A percentile compares a stretch with the other conserved stretches of the same genome.
These are phyloP conservation scores for Sycobia sp. DNA, from an alignment of 1,140 invertebrate species.

Conservation along the genomic window DNA sequence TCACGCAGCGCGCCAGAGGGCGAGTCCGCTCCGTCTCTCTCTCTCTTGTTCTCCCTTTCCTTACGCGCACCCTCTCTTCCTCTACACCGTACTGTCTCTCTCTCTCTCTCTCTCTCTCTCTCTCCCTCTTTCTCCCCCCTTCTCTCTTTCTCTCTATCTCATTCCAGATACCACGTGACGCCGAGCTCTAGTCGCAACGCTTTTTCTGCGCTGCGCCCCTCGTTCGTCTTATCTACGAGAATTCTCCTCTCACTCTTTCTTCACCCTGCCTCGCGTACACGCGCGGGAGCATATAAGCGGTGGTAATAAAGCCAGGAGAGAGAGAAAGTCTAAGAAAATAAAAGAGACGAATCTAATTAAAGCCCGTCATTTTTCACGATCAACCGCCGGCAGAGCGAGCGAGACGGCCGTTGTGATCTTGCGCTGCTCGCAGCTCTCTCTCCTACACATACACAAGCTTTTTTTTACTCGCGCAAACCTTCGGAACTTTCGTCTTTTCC, in stretches of 20 bases:
- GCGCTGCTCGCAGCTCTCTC: neutral
- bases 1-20: conserved; percentile 51
- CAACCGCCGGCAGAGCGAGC: neutral
- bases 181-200: conserved; percentile 1
- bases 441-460: too few species aligned
- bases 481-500: conserved; percentile 25
- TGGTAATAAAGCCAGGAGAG: neutral
- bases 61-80: conserved; percentile 2
- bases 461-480: too few species aligned
- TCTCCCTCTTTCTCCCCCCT: conserved; percentile 12
- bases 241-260: neutral
- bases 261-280: too few species aligned
- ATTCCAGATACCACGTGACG: conserved; percentile 22
- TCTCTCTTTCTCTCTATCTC: conserved; percentile 1
- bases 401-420: neutral
- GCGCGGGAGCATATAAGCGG: neutral
- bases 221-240: conserved; percentile 10
- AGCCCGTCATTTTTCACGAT: conserved; percentile 37
- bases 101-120: conserved; percentile 33
- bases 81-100: neutral
- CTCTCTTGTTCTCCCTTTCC: neutral
- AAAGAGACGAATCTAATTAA: conserved; percentile 34
- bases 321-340: conserved; percentile 17
- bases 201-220: conserved; percentile 5
- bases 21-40: conserved; percentile 31